phyloP scores from a whole-genome alignment of 1,140 invertebrate genomes.

The Cotesia glomerata region DNA sequence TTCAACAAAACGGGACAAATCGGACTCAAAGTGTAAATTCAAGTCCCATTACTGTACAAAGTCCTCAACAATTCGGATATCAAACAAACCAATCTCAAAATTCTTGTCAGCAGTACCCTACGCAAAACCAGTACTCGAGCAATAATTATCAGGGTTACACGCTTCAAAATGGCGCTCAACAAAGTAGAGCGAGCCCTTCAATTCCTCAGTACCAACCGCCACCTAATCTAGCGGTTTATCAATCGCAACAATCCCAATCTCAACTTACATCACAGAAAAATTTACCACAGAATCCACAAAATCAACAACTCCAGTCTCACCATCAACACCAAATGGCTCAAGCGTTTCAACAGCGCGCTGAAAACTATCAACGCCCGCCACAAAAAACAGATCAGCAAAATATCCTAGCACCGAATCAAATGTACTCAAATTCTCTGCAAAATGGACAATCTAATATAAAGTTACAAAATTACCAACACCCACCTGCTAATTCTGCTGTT shows the following conservation, averaged over 20 bases:
- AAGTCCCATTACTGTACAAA: constrained; percentile 58
- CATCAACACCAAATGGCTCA: constrained; percentile 50
- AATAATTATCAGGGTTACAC: constrained; percentile 50
- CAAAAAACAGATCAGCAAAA: constrained; percentile 50
- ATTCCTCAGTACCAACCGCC: constrained; percentile 57
- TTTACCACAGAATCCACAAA: constrained; percentile 32
- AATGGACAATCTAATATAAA: constrained; percentile 58
- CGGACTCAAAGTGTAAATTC: constrained; percentile 48
- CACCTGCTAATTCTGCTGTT: constrained; percentile 51
- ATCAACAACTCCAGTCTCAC: constrained; percentile 27
- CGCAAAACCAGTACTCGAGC: constrained; percentile 46
- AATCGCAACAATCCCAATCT: constrained; percentile 36
- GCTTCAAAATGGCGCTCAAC: constrained; percentile 48
- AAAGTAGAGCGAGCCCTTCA: constrained; percentile 52
- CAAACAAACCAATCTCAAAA: constrained; percentile 49
- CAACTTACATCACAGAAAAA: constrained; percentile 43
- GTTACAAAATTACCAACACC: constrained; percentile 67
- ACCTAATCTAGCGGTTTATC: constrained; percentile 47
- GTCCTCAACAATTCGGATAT: constrained; percentile 47
- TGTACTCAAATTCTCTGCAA: constrained; percentile 57
- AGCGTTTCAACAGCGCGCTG: constrained; percentile 61
- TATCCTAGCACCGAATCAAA: constrained; percentile 48
- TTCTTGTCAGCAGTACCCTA: constrained; percentile 45
- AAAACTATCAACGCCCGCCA: constrained; percentile 51
- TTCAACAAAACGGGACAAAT: constrained; percentile 43